Evolutionary conservation across 2,113 vertebrate genomes (phyloP).

Genomic region (Platichthys stellatus): DNA sequence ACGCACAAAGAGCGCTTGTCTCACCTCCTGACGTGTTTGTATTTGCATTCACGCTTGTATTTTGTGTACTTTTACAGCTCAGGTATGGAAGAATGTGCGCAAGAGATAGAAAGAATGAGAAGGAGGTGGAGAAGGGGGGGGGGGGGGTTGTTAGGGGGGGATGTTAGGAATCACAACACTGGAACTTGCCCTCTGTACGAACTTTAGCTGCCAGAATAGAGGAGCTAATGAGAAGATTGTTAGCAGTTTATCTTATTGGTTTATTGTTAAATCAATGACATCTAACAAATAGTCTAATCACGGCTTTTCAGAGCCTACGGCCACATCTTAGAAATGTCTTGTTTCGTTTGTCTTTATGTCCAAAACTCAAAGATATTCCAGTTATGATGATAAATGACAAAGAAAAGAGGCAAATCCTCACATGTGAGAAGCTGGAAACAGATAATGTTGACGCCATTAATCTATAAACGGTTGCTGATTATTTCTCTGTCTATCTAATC

Average conservation of each 20-base stretch:
- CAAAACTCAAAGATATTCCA: background rate
- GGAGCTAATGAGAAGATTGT: background rate
- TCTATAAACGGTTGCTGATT: background rate
- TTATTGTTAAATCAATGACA: background rate
- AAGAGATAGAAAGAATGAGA: conserved; percentile 36
- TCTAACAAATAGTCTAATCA: too few species aligned
- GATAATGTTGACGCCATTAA: background rate
- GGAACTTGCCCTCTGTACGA: conserved; percentile 72
- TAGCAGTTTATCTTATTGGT: background rate
- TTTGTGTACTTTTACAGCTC: conserved; percentile 59
- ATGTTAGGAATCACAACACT: conserved; percentile 52
- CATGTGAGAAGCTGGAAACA: background rate
- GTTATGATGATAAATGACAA: background rate
- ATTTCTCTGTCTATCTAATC: background rate
- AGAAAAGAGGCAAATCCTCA: background rate
- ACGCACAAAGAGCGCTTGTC: conserved; percentile 67
- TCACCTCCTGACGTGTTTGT: conserved; percentile 50
- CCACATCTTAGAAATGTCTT: background rate
- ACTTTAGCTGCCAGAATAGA: conserved; percentile 48
- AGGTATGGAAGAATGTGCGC: conserved; percentile 54
- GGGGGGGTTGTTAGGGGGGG: conserved; percentile 35
- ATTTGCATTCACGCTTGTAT: conserved; percentile 63
- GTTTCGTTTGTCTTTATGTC: background rate
- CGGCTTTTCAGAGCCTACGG: too few species aligned
- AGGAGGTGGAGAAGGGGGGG: conserved; percentile 34